phyloP scores from a whole-genome alignment of 2,888 invertebrate species.

The Rhingia rostrata region DNA sequence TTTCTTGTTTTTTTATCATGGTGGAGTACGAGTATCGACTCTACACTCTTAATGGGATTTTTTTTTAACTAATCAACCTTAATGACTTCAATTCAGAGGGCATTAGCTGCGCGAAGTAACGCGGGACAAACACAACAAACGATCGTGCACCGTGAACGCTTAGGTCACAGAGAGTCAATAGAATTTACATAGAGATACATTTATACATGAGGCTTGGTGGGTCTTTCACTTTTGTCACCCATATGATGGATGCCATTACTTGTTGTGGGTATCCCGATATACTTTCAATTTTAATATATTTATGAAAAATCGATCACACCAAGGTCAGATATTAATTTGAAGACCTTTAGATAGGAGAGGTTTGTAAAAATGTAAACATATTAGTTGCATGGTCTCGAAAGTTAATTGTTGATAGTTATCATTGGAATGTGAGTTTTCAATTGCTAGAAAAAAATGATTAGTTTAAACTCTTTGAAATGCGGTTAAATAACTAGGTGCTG shows the following conservation, averaged over 20 bases:
- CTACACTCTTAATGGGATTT: background rate
- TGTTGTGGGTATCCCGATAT: background rate
- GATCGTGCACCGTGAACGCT: slow-evolving; percentile 34
- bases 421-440: too few relatives aligned
- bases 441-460: too few relatives aligned
- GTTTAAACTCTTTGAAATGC: too few relatives aligned
- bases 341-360: too few relatives aligned
- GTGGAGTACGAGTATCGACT: background rate
- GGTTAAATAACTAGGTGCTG: too few relatives aligned
- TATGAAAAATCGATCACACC: too few relatives aligned
- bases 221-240: slow-evolving; percentile 37
- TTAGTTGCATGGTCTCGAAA: too few relatives aligned
- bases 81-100: slow-evolving; percentile 66
- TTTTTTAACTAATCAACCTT: slow-evolving; percentile 70
- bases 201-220: slow-evolving; percentile 57
- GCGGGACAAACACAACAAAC: slow-evolving; percentile 29
- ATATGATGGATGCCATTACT: background rate
- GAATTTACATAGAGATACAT: slow-evolving; percentile 60
- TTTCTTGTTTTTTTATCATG: slow-evolving; percentile 29
- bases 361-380: too few relatives aligned
- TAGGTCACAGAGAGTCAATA: slow-evolving; percentile 63
- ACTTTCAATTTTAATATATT: slow-evolving; percentile 8
- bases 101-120: slow-evolving; percentile 24
- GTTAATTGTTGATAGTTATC: too few relatives aligned
- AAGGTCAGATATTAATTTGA: too few relatives aligned